Conservation (phyloP, 2,797 vertebrate species). For the Amniataba percoides region DNA sequence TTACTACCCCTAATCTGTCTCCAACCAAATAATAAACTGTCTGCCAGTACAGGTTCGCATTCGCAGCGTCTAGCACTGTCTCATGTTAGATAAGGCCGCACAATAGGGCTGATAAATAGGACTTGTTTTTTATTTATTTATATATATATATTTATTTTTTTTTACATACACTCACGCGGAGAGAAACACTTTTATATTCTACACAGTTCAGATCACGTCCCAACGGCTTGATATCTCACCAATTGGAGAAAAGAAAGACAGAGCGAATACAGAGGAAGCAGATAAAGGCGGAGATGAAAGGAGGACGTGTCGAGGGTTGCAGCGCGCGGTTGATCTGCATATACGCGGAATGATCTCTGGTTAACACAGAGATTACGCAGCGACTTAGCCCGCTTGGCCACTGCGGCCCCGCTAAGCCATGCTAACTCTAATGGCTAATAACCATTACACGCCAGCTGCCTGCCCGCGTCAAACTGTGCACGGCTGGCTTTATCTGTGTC, state of each 20-base stretch:
- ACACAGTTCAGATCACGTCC: conserved; percentile 12
- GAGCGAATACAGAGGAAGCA: neutral
- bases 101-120: conserved; percentile 53
- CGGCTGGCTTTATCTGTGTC: conserved; percentile 37
- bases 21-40: conserved; percentile 59
- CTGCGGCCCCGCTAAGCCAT: conserved; percentile 68
- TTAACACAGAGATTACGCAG: conserved; percentile 75
- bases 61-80: conserved; percentile 37
- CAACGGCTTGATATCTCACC: neutral
- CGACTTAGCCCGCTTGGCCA: conserved; percentile 64
- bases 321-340: conserved; percentile 54
- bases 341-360: conserved; percentile 64
- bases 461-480: conserved; percentile 33
- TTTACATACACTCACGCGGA: neutral
- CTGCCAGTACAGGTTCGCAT: conserved; percentile 49
- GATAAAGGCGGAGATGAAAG: conserved; percentile 21
- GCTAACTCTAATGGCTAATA: conserved; percentile 73
- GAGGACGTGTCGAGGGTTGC: conserved; percentile 13
- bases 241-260: neutral
- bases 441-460: conserved; percentile 43
- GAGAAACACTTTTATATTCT: conserved; percentile 18
- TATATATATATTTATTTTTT: neutral
- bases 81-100: conserved; percentile 56
- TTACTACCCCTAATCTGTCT: conserved; percentile 66
- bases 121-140: conserved; percentile 3